Evolutionary conservation across 2,888 invertebrate genomes (phyloP).

Genomic region (Adineta ricciae): DNA sequence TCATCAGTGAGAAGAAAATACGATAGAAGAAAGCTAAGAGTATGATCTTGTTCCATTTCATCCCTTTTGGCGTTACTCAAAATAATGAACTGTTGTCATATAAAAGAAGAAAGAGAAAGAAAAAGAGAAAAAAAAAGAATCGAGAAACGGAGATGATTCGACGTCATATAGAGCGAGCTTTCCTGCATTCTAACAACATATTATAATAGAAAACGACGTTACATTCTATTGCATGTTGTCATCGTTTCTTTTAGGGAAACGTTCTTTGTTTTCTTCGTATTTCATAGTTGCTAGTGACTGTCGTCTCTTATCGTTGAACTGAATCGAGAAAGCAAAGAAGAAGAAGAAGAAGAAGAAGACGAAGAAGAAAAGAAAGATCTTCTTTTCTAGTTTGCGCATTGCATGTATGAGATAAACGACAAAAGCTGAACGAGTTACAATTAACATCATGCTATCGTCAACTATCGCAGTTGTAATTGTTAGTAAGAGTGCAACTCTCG

Average conservation of each 20-base stretch:
- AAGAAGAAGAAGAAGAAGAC: no score
- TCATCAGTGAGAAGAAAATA: not conserved
- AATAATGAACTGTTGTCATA: not conserved
- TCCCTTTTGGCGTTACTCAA: not conserved
- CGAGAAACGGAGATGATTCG: not conserved
- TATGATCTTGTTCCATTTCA: not conserved
- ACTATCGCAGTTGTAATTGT: not conserved
- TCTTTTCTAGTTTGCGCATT: not conserved
- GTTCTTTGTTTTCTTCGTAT: not conserved
- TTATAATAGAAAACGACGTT: not conserved
- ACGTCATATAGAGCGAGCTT: not conserved
- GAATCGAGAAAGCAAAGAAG: no score
- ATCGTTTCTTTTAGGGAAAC: not conserved
- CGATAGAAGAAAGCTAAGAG: not conserved
- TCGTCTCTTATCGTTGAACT: not conserved
- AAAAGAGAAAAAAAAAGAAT: not conserved
- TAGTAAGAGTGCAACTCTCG: not conserved
- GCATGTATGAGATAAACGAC: not conserved
- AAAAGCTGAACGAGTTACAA: not conserved
- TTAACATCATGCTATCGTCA: not conserved
- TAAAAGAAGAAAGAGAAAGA: not conserved
- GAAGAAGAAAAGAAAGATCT: not conserved
- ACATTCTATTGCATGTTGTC: not conserved
- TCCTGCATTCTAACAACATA: not conserved
- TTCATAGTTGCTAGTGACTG: not conserved